phyloP scores from a whole-genome alignment of 2,888 invertebrate genomes.

The Coleophora flavipennella region DNA sequence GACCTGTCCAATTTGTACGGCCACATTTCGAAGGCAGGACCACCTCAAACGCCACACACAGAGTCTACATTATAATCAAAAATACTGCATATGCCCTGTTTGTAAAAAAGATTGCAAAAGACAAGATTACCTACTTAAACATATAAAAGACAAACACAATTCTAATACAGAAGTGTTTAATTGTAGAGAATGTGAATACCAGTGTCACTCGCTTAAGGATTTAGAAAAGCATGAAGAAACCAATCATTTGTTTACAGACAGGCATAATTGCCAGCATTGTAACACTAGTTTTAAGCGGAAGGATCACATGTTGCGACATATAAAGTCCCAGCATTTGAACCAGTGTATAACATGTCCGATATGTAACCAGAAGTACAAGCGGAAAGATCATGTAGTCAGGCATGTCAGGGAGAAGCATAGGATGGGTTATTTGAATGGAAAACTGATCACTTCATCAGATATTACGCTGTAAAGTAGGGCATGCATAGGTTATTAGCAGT shows the following conservation, averaged over 20 bases:
- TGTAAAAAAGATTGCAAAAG: slow-evolving; percentile 31
- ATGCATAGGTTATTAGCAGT: too few relatives aligned
- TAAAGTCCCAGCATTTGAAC: slow-evolving; percentile 38
- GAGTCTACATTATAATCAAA: slow-evolving; percentile 27
- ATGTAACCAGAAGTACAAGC: slow-evolving; percentile 34
- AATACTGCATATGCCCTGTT: slow-evolving; percentile 29
- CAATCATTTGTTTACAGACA: slow-evolving; percentile 20
- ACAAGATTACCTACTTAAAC: slow-evolving; percentile 29
- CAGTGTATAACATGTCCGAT: slow-evolving; percentile 30
- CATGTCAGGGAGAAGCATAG: slow-evolving; percentile 45
- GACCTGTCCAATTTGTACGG: slow-evolving; percentile 27
- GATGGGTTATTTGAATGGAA: slow-evolving; percentile 31
- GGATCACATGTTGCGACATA: slow-evolving; percentile 45
- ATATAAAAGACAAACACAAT: slow-evolving; percentile 31
- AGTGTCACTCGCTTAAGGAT: slow-evolving; percentile 19
- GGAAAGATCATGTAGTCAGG: slow-evolving; percentile 39
- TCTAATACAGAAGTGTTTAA: slow-evolving; percentile 20
- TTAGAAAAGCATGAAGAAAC: slow-evolving; percentile 29
- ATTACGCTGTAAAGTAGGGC: slow-evolving; percentile 5
- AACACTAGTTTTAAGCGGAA: slow-evolving; percentile 33
- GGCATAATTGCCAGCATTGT: slow-evolving; percentile 36
- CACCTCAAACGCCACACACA: slow-evolving; percentile 39
- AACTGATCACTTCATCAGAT: slow-evolving; percentile 25
- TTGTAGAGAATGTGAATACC: slow-evolving; percentile 30
- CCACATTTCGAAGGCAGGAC: slow-evolving; percentile 33